Evolutionary conservation across 2,797 vertebrate genomes (phyloP).

Genomic region (Distichodus sexfasciatus): DNA sequence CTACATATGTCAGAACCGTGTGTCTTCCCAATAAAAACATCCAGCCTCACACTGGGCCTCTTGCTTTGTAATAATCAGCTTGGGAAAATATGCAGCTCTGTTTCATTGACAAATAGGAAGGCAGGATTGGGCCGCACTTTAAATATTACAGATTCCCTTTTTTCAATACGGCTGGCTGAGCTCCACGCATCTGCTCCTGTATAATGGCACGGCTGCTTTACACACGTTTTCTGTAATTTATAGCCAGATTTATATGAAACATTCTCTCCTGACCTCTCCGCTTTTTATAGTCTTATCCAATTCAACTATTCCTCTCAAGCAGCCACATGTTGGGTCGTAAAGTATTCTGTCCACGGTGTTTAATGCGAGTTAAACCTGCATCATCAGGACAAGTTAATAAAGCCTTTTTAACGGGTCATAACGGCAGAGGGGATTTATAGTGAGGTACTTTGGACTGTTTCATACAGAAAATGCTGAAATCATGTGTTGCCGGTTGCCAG

Average conservation of each 20-base stretch:
- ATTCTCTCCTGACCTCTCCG: not conserved
- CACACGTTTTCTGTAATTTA: not conserved
- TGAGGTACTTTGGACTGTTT: too few relatives aligned
- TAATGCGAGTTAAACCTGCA: not conserved
- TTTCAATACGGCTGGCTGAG: not conserved
- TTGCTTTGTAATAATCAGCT: not conserved
- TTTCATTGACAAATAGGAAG: not conserved
- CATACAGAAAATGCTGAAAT: too few relatives aligned
- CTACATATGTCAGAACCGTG: not conserved
- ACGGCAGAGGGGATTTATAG: not conserved
- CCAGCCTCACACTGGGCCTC: not conserved
- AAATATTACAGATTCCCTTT: not conserved
- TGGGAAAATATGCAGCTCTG: not conserved
- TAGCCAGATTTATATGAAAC: not conserved
- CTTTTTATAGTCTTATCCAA: not conserved
- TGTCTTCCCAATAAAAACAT: not conserved
- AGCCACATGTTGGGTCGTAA: not conserved
- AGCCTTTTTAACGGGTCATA: not conserved
- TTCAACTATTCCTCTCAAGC: not conserved
- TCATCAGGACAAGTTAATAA: too few relatives aligned
- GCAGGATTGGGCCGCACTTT: not conserved
- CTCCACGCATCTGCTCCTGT: not conserved
- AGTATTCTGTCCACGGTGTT: not conserved
- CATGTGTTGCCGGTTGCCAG: too few relatives aligned
- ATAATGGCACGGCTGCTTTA: not conserved